These are phyloP conservation scores for Hestina assimilis DNA, from an alignment of 1,140 invertebrate genomes.

Conservation along the genomic window DNA sequence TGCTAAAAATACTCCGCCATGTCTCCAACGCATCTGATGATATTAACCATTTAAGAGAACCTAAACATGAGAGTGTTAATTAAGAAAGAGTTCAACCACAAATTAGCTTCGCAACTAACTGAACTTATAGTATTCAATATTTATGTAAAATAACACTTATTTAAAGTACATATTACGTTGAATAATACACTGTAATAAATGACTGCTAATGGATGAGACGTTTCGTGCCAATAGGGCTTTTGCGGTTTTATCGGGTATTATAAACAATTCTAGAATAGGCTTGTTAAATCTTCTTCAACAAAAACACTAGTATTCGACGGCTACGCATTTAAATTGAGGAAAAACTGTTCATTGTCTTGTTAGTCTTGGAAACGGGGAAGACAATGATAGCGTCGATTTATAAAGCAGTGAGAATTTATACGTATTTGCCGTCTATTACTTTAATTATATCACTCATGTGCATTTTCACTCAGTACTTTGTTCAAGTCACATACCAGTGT, in stretches of 20 bases:
- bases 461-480: slow-evolving; percentile 63
- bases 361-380: slow-evolving; percentile 49
- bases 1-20: slow-evolving; percentile 73
- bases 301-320: slow-evolving; percentile 46
- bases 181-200: slow-evolving; percentile 22
- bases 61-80: slow-evolving; percentile 55
- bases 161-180: not conserved
- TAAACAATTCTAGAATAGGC: slow-evolving; percentile 29
- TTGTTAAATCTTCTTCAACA: slow-evolving; percentile 26
- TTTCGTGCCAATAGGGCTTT: slow-evolving; percentile 56
- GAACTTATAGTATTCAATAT: slow-evolving; percentile 11
- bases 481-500: slow-evolving; percentile 44
- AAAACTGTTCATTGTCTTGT: slow-evolving; percentile 60
- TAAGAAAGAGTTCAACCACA: slow-evolving; percentile 20
- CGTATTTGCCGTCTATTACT: slow-evolving; percentile 56
- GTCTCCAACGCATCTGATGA: slow-evolving; percentile 64
- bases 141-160: too few species aligned
- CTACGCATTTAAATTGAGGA: slow-evolving; percentile 57
- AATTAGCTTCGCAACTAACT: slow-evolving; percentile 12
- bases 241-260: slow-evolving; percentile 56
- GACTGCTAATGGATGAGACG: slow-evolving; percentile 19
- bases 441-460: slow-evolving; percentile 65
- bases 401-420: slow-evolving; percentile 57
- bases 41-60: slow-evolving; percentile 70
- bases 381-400: slow-evolving; percentile 65